These are phyloP conservation scores for Oreotrochilus melanogaster DNA, from an alignment of 2,113 vertebrate genomes.

Conservation along the genomic window DNA sequence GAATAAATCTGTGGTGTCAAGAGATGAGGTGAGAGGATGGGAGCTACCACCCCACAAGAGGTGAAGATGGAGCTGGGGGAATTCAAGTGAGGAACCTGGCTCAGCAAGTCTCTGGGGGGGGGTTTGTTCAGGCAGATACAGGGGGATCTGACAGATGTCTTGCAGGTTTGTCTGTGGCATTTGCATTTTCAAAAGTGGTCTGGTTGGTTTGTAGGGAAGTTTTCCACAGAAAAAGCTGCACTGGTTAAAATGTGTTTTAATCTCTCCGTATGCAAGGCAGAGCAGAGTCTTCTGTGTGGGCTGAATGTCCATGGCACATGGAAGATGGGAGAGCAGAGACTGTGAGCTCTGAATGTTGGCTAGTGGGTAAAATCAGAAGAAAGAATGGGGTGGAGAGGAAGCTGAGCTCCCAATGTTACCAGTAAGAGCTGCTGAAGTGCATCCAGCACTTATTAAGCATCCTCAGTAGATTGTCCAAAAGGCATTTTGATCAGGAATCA, in stretches of 20 bases:
- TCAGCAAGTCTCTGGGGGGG: neutral
- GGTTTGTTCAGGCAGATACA: neutral
- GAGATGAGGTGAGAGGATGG: neutral
- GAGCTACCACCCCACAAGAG: neutral
- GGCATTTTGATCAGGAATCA: fast-evolving
- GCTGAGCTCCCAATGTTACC: neutral
- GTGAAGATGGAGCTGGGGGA: neutral
- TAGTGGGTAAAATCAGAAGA: neutral
- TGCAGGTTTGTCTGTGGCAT: neutral
- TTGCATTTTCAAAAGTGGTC: neutral
- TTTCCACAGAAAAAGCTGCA: neutral
- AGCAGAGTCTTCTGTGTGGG: neutral
- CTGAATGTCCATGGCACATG: neutral
- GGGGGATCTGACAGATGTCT: neutral
- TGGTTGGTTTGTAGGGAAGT: neutral
- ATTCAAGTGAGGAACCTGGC: neutral
- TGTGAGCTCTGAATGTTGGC: fast-evolving
- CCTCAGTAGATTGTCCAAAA: neutral
- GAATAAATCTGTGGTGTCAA: neutral
- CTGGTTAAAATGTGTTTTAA: neutral
- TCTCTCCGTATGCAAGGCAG: fast-evolving
- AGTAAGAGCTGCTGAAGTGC: neutral
- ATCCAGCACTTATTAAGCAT: neutral
- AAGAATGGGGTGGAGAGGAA: neutral
- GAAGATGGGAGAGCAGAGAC: neutral